These are phyloP conservation scores for Chaetodon auriga DNA, from an alignment of 2,113 vertebrate species.

Conservation along the genomic window DNA sequence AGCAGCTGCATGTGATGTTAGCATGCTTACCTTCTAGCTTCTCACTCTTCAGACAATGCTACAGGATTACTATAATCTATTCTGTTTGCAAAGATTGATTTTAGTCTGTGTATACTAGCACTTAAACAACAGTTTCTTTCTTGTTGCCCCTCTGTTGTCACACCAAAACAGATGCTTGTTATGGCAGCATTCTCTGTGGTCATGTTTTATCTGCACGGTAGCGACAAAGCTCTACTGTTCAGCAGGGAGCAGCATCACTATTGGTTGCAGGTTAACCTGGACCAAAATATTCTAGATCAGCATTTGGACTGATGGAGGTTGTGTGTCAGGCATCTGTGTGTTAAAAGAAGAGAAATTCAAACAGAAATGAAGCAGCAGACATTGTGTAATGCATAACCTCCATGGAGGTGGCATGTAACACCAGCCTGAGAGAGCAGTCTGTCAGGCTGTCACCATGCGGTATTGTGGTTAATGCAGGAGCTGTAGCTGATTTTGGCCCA, in stretches of 20 bases:
- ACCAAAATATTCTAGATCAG: not conserved
- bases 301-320: not conserved
- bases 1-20: not conserved
- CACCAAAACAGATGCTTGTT: not conserved
- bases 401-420: not conserved
- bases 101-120: not conserved
- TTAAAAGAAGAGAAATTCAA: not conserved
- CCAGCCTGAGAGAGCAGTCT: not conserved
- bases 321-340: not conserved
- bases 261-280: not conserved
- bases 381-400: not conserved
- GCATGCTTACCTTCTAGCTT: not conserved
- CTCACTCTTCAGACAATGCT: not conserved
- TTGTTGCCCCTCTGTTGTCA: not conserved
- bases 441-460: not conserved
- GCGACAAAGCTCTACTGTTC: conserved; percentile 40
- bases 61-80: not conserved
- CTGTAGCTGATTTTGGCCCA: not conserved
- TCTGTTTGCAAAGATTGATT: not conserved
- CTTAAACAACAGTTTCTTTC: not conserved
- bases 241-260: conserved; percentile 59
- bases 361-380: not conserved
- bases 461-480: not conserved
- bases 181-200: not conserved
- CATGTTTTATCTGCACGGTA: not conserved